Evolutionary conservation across 2,113 vertebrate species (phyloP).

Genomic region (Pampusana beccarii): DNA sequence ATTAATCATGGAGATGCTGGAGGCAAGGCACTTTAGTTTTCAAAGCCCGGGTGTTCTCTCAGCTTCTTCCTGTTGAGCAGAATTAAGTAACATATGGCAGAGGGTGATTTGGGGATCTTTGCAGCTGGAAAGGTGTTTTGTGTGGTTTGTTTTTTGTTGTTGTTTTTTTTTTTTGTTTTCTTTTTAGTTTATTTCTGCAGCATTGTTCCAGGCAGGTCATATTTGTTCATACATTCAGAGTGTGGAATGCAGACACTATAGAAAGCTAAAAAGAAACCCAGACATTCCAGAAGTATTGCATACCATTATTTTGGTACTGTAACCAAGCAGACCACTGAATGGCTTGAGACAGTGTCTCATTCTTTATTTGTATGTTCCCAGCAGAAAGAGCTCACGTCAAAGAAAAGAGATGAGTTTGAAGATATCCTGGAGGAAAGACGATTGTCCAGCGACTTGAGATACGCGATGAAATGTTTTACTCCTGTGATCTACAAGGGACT

Average conservation of each 20-base stretch:
- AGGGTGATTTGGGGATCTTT: background rate
- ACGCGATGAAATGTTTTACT: slow-evolving; percentile 89
- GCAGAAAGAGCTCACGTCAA: slow-evolving; percentile 83
- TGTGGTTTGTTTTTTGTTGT: background rate
- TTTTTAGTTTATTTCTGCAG: background rate
- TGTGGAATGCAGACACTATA: background rate
- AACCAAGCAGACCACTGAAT: background rate
- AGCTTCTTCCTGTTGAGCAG: background rate
- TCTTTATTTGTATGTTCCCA: slow-evolving; percentile 55
- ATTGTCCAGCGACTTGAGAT: slow-evolving; percentile 90
- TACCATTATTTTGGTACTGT: background rate
- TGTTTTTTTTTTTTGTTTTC: background rate
- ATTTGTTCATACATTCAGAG: background rate
- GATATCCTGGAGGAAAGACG: slow-evolving; percentile 93
- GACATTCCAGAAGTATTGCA: background rate
- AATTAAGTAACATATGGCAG: background rate
- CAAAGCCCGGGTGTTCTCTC: background rate
- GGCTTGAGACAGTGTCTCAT: background rate
- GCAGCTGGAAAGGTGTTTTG: background rate
- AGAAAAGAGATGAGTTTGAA: slow-evolving; percentile 94
- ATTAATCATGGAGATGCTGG: background rate
- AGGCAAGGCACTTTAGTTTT: background rate
- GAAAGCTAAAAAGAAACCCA: background rate
- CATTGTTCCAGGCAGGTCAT: background rate
- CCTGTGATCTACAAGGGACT: slow-evolving; percentile 88